Evolutionary conservation across 2,113 vertebrate species (phyloP).

Genomic region (Gymnocephalus cernua): DNA sequence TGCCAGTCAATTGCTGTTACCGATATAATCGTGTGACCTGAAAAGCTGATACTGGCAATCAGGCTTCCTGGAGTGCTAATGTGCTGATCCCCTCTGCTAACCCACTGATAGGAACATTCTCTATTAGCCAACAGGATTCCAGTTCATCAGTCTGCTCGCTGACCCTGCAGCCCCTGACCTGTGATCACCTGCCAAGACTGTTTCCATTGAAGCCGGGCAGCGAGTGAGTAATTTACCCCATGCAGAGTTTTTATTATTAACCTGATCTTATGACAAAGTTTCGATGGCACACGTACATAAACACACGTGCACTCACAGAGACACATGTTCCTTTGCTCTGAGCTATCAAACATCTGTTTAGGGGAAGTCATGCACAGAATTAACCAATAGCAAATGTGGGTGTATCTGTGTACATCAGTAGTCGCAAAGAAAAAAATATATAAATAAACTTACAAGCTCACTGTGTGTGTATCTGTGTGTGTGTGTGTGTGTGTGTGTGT

Average conservation of each 20-base stretch:
- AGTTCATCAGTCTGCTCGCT: conserved; percentile 56
- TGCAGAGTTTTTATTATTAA: conserved; percentile 44
- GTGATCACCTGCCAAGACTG: conserved; percentile 74
- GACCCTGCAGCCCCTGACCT: conserved; percentile 70
- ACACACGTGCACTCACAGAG: conserved; percentile 6
- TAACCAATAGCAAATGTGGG: conserved; percentile 12
- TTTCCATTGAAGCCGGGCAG: conserved; percentile 31
- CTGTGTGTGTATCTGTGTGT: background rate
- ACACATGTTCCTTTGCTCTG: conserved; percentile 1
- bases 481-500: background rate
- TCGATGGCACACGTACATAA: conserved; percentile 15
- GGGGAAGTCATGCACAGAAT: conserved; percentile 10
- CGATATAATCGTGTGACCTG: conserved; percentile 52
- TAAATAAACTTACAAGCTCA: conserved; percentile 35
- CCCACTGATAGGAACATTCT: conserved; percentile 56
- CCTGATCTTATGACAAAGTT: conserved; percentile 62
- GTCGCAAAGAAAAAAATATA: background rate
- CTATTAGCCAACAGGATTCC: conserved; percentile 44
- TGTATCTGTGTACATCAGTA: conserved; percentile 34
- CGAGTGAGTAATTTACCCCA: conserved; percentile 37
- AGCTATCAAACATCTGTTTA: conserved; percentile 22
- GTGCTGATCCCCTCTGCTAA: conserved; percentile 57
- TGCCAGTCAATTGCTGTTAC: conserved; percentile 9
- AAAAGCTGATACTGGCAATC: conserved; percentile 55
- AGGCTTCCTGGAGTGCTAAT: conserved; percentile 52